Evolutionary conservation across 2,888 invertebrate species (phyloP).

Genomic region (Gisinianus flammeolus): DNA sequence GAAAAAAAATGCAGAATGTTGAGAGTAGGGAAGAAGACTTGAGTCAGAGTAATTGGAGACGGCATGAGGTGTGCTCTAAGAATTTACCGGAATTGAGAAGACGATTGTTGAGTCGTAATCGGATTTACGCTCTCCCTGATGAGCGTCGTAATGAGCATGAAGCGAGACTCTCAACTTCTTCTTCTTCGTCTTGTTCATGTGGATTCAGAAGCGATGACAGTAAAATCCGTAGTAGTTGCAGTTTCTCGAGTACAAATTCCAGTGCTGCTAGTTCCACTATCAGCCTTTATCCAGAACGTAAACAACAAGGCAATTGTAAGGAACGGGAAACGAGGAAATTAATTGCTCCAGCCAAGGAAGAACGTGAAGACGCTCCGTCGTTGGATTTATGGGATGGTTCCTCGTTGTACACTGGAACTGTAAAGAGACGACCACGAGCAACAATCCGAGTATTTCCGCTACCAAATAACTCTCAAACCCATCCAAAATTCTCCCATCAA

Average conservation of each 20-base stretch:
- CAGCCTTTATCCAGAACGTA: constrained; percentile 22
- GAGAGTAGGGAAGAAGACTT: not conserved
- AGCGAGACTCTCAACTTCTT: constrained; percentile 3
- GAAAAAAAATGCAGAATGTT: not conserved
- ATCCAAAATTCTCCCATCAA: constrained; percentile 19
- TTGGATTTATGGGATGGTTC: constrained; percentile 53
- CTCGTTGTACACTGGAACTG: constrained; percentile 42
- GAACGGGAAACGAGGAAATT: constrained; percentile 47
- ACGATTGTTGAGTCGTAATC: constrained; percentile 51
- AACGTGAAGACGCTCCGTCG: constrained; percentile 19
- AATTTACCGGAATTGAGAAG: constrained; percentile 45
- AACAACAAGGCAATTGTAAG: constrained; percentile 36
- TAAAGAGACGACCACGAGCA: constrained; percentile 37
- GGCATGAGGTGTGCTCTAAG: constrained; percentile 15
- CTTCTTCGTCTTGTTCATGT: not conserved
- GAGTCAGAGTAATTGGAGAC: not conserved
- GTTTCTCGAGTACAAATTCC: not conserved
- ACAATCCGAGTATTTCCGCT: constrained; percentile 20
- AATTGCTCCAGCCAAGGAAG: constrained; percentile 46
- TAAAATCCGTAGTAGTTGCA: not conserved
- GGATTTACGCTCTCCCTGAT: constrained; percentile 52
- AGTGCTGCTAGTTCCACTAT: not conserved
- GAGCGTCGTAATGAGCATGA: constrained; percentile 14
- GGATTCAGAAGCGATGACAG: not conserved
- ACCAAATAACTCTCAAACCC: constrained; percentile 21